A percentile compares a stretch with the other conserved stretches of the same genome.
Evolutionary conservation across 2,888 invertebrate genomes (phyloP).

Genomic region (Allophyes oxyacanthae): DNA sequence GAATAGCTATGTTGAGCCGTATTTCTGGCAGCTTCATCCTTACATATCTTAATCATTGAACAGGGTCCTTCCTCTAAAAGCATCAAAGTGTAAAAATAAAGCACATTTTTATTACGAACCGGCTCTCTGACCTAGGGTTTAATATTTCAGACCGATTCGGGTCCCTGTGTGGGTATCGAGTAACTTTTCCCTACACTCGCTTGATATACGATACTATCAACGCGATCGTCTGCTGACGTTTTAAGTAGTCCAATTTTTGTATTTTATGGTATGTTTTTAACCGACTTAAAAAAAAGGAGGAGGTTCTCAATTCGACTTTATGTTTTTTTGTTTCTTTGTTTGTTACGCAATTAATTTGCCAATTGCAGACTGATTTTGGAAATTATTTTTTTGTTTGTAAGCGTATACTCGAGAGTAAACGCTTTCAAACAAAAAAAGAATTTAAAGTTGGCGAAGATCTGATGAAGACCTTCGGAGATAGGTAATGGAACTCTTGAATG

Average conservation of each 20-base stretch:
- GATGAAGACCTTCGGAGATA: no score
- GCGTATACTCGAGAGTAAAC: no score
- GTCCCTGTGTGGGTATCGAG: slow-evolving; percentile 54
- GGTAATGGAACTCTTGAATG: no score
- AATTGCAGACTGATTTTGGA: no score
- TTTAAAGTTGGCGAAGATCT: no score
- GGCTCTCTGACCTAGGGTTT: slow-evolving; percentile 52
- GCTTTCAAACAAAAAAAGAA: no score
- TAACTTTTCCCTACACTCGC: slow-evolving; percentile 38
- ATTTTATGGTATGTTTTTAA: slow-evolving; percentile 4
- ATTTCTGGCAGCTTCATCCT: slow-evolving; percentile 37
- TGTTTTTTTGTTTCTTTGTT: no score
- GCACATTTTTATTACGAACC: slow-evolving; percentile 44
- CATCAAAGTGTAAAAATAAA: slow-evolving; percentile 44
- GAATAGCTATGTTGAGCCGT: no score
- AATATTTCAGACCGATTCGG: slow-evolving; percentile 56
- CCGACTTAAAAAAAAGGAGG: no score
- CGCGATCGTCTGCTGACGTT: slow-evolving; percentile 39
- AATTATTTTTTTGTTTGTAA: no score
- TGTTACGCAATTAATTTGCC: no score
- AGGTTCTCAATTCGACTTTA: neutral
- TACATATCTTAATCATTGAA: slow-evolving; percentile 42
- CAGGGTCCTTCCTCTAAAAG: slow-evolving; percentile 38
- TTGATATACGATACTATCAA: slow-evolving; percentile 45
- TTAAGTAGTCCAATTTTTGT: slow-evolving; percentile 36